Evolutionary conservation across 2,797 vertebrate species (phyloP), one percentile per base, ranked within the genome.

Genomic region (Clangula hyemalis): DNA sequence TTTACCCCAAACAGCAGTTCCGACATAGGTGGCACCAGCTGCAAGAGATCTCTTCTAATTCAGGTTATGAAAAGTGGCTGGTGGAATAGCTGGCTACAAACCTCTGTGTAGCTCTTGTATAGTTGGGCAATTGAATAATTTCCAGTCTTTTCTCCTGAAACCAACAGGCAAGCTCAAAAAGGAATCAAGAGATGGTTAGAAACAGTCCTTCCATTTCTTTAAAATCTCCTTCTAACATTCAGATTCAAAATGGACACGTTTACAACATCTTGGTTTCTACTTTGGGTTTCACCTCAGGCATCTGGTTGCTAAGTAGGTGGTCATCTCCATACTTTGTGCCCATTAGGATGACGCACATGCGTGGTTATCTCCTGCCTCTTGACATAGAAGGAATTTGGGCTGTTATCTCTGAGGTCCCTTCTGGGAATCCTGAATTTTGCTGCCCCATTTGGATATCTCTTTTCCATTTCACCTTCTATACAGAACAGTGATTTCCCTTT

Each of bases 261-360:
- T 80, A 61, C 18, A 80, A 12, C 7, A 34, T 20, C 71, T 90
- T 66, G 4, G 76, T 94, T 92, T 76, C 8, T 87, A 41, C 74
- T 72, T 72, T 53, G 65, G 45, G 56, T 82, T 77, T 85, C 58
- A 86, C 58, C 54, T 94, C 83, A 87, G 61, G 54, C 57, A 74
- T n/a, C 73, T 88, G 71, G 75, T 82, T 93, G 73, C 82, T 95
- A 88, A 93, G 91, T 71, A 94, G 77, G 43, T 2, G 4, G 27
- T n/a, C 66, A 83, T 69, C n/a, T 79, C 61, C 60, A 47, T n/a
- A 34, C 51, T 75, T 90, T 68, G 53, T n/a, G 39, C 75, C 83
- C 51, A 38, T 76, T 73, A 92, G 45, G 11, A 71, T 56, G 30
- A 65, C 41, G 30, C 20, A 77, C 54, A 68, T 1, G 0, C 34